These are phyloP conservation scores for Scaptomyza parva DNA, from an alignment of 2,888 invertebrate species.

Conservation along the genomic window DNA sequence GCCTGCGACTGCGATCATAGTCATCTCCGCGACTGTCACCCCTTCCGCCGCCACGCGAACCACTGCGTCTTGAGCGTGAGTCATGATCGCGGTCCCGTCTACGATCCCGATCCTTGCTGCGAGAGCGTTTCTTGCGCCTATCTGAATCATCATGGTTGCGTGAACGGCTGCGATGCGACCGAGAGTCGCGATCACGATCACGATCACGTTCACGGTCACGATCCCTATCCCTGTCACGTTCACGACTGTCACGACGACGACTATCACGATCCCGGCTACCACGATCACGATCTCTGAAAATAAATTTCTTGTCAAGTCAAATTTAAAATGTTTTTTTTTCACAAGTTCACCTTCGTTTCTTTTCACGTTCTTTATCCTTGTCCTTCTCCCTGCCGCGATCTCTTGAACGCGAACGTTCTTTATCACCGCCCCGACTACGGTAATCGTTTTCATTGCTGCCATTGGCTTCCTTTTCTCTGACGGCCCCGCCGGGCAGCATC, in stretches of 20 bases:
- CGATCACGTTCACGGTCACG: slow-evolving; percentile 69
- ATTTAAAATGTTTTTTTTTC: background rate
- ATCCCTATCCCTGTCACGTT: slow-evolving; percentile 78
- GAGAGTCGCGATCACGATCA: slow-evolving; percentile 84
- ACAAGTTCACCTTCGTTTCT: slow-evolving; percentile 68
- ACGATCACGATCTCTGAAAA: slow-evolving; percentile 67
- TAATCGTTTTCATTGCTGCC: slow-evolving; percentile 55
- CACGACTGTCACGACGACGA: slow-evolving; percentile 63
- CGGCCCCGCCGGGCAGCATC: slow-evolving; percentile 24
- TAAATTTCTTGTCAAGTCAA: background rate
- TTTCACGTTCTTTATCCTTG: slow-evolving; percentile 67
- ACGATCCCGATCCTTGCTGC: slow-evolving; percentile 68
- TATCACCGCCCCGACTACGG: slow-evolving; percentile 68
- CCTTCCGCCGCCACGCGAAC: slow-evolving; percentile 78
- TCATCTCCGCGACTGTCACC: slow-evolving; percentile 81
- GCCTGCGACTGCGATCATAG: slow-evolving; percentile 68
- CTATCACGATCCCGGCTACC: slow-evolving; percentile 72
- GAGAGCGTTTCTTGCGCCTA: slow-evolving; percentile 69
- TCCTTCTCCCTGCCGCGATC: slow-evolving; percentile 67
- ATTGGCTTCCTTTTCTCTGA: slow-evolving; percentile 59
- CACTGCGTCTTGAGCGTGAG: slow-evolving; percentile 86
- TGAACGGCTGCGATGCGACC: slow-evolving; percentile 86
- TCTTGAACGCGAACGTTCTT: slow-evolving; percentile 72
- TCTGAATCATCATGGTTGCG: slow-evolving; percentile 83
- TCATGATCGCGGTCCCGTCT: slow-evolving; percentile 84